phyloP scores from a whole-genome alignment of 2,113 vertebrate genomes.

The Gasterosteus nipponicus region DNA sequence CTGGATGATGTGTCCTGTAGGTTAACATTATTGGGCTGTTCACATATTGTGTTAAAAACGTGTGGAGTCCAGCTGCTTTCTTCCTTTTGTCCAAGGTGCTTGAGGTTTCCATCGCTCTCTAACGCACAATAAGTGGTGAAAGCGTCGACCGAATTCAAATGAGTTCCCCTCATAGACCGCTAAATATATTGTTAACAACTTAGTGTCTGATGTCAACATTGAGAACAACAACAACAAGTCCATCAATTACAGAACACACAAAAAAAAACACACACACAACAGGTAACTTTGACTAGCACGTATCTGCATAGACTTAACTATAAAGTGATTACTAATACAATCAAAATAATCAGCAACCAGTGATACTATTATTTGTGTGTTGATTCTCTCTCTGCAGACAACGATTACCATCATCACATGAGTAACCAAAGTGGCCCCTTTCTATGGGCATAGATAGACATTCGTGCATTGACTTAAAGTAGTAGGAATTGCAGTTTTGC shows the following conservation, averaged over 20 bases:
- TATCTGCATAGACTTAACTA: background rate
- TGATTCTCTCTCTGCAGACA: background rate
- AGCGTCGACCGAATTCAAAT: too few relatives aligned
- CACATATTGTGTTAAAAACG: too few relatives aligned
- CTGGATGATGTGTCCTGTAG: too few relatives aligned
- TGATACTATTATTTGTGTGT: background rate
- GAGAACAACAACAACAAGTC: background rate
- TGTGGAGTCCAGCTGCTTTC: too few relatives aligned
- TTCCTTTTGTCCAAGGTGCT: too few relatives aligned
- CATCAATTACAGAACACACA: background rate
- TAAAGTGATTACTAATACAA: background rate
- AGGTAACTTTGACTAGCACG: background rate
- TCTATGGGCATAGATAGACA: background rate
- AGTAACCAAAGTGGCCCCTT: background rate
- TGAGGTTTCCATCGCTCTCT: too few relatives aligned
- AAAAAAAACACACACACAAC: background rate
- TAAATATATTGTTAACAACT: too few relatives aligned
- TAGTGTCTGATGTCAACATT: background rate
- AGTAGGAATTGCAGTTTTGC: background rate
- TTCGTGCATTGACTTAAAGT: background rate
- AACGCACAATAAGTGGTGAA: too few relatives aligned
- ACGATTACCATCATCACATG: background rate
- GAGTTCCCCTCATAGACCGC: too few relatives aligned
- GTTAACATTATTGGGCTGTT: too few relatives aligned
- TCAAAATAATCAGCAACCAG: background rate